Evolutionary conservation across 2,888 invertebrate genomes (phyloP).

Genomic region (Ormyrus nitidulus): DNA sequence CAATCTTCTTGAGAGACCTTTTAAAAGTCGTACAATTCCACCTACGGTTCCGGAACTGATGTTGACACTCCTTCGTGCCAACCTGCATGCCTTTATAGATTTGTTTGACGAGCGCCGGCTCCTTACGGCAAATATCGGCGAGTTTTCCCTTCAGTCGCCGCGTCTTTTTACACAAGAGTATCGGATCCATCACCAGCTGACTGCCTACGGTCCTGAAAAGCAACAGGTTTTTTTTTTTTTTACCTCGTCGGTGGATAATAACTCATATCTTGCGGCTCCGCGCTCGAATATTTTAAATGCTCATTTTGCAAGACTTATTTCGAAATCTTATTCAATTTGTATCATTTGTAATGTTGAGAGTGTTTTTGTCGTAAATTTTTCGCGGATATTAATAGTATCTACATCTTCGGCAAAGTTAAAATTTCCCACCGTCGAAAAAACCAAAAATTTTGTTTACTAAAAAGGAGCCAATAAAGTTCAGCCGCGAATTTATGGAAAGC

Average conservation of each 20-base stretch:
- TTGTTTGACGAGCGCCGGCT: slow-evolving; percentile 87
- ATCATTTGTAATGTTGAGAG: no score
- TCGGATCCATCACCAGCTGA: slow-evolving; percentile 92
- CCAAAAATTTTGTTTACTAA: no score
- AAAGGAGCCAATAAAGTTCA: no score
- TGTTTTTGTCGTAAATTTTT: no score
- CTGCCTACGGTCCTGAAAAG: slow-evolving; percentile 85
- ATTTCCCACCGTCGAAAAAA: no score
- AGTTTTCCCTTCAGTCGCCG: slow-evolving; percentile 86
- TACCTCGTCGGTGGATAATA: no score
- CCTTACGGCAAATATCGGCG: slow-evolving; percentile 90
- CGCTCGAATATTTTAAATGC: background rate
- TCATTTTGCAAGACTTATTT: no score
- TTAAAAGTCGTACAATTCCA: slow-evolving; percentile 93
- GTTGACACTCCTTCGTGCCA: slow-evolving; percentile 90
- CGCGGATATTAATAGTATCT: no score
- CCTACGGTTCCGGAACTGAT: slow-evolving; percentile 89
- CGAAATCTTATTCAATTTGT: no score
- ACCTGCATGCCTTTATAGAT: slow-evolving; percentile 89
- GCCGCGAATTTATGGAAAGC: slow-evolving; percentile 41
- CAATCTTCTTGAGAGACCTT: slow-evolving; percentile 88
- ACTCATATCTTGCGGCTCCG: background rate
- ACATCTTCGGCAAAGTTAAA: no score
- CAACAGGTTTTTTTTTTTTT: background rate
- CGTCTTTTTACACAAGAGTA: slow-evolving; percentile 91